Conservation (phyloP, 2,888 invertebrate genomes). For the Zhuqinia jingwanae region DNA sequence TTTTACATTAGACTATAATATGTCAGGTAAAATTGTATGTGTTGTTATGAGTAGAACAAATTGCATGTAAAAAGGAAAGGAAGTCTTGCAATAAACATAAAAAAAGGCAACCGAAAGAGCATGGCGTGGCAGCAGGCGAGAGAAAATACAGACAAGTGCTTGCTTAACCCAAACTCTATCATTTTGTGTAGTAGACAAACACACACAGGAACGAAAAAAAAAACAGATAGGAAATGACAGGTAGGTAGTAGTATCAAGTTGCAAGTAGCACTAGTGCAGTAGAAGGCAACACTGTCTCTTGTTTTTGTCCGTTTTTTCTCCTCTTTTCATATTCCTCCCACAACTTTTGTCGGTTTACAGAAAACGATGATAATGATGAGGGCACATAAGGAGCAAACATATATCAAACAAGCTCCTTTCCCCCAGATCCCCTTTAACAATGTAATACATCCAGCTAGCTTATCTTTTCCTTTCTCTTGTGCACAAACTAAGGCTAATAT, state of each 20-base stretch:
- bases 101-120: no score
- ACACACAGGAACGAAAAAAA: no score
- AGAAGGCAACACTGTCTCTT: neutral
- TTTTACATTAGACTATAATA: conserved; percentile 1
- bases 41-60: neutral
- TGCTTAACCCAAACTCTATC: conserved; percentile 20
- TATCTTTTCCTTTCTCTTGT: no score
- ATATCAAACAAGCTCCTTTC: no score
- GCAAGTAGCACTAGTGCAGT: no score
- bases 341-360: neutral
- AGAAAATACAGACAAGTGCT: conserved; percentile 16
- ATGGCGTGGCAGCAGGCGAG: no score
- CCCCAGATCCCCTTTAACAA: no score
- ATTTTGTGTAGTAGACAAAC: no score
- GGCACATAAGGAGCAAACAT: no score
- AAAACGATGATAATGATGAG: no score
- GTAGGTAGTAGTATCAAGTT: conserved; percentile 41
- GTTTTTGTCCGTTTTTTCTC: conserved; percentile 15
- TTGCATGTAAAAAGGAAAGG: conserved; percentile 31
- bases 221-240: conserved; percentile 60
- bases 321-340: conserved; percentile 30
- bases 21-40: neutral
- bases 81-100: conserved; percentile 43
- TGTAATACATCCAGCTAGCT: no score
- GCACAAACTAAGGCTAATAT: no score